Evolutionary conservation across 2,888 invertebrate genomes (phyloP).

Genomic region (Apamea sordens): DNA sequence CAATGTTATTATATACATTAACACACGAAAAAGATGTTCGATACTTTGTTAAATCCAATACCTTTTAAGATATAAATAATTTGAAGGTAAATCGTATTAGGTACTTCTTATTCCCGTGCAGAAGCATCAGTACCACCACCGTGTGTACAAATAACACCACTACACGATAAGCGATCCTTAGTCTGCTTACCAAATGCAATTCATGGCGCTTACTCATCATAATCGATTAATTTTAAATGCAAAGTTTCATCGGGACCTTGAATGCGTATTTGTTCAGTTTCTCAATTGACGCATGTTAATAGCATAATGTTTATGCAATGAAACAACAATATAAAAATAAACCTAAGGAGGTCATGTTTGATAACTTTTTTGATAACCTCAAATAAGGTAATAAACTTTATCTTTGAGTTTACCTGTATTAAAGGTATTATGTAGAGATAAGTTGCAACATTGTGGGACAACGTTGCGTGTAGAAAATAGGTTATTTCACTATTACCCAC

Average conservation of each 20-base stretch:
- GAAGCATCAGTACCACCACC: background rate
- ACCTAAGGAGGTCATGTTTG: constrained; percentile 56
- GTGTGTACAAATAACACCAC: background rate
- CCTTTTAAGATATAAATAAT: background rate
- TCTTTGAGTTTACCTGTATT: constrained; percentile 32
- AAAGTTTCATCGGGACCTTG: constrained; percentile 52
- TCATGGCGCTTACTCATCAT: constrained; percentile 21
- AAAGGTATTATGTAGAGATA: constrained; percentile 34
- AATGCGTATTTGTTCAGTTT: constrained; percentile 41
- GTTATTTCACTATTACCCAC: too few species aligned
- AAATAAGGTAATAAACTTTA: constrained; percentile 28
- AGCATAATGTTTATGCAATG: constrained; percentile 43
- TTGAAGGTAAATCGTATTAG: background rate
- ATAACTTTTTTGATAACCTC: constrained; percentile 56
- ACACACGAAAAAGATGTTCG: background rate
- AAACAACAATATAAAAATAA: constrained; percentile 47
- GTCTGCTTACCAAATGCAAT: constrained; percentile 34
- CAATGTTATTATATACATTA: background rate
- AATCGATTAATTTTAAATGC: constrained; percentile 52
- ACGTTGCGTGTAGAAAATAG: background rate
- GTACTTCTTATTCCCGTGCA: background rate
- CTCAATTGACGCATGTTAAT: constrained; percentile 42
- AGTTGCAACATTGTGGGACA: constrained; percentile 29
- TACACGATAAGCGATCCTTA: background rate
- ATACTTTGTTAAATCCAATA: too few species aligned